Evolutionary conservation across 2,888 invertebrate genomes (phyloP).

Genomic region (Hirtodrosophila trivittata): DNA sequence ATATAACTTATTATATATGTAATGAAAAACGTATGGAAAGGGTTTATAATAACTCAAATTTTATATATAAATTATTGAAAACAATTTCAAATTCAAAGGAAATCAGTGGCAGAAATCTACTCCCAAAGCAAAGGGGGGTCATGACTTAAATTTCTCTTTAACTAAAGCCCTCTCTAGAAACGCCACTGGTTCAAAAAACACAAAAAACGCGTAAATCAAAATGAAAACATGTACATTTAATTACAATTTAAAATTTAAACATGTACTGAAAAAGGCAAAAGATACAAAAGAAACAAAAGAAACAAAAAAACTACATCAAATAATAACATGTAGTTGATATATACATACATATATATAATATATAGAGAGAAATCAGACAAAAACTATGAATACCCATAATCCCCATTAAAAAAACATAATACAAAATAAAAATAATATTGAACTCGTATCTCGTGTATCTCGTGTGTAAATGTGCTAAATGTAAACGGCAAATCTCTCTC

Average conservation of each 20-base stretch:
- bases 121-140: no score
- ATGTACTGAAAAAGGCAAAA: conserved; percentile 1
- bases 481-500: conserved; percentile 63
- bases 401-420: background rate
- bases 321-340: background rate
- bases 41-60: conserved; percentile 33
- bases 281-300: conserved; percentile 12
- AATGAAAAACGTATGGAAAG: conserved; percentile 24
- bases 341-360: background rate
- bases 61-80: no score
- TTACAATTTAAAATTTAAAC: background rate
- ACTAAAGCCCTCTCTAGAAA: no score
- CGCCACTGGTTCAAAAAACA: conserved; percentile 2
- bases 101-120: no score
- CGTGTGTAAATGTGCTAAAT: conserved; percentile 62
- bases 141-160: no score
- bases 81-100: no score
- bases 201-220: background rate
- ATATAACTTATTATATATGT: background rate
- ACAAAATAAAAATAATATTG: conserved; percentile 20
- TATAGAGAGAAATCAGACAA: conserved; percentile 34
- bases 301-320: conserved; percentile 1
- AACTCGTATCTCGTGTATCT: conserved; percentile 43
- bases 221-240: background rate
- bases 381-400: background rate